Evolutionary conservation across 2,113 vertebrate genomes (phyloP).

Genomic region (Epinephelus cyanopodus): DNA sequence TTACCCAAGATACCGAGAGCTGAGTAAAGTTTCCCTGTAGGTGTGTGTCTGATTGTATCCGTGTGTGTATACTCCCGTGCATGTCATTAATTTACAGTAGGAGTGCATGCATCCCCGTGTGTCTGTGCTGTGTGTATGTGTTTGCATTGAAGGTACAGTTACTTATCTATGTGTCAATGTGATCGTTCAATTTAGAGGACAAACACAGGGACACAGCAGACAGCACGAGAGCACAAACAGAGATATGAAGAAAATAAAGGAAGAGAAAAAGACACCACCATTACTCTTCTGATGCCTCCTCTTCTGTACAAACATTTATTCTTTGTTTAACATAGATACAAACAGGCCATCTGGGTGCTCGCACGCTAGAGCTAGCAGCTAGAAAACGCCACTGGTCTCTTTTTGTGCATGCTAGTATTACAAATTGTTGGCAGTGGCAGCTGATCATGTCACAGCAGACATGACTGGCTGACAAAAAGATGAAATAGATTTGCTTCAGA

Average conservation of each 20-base stretch:
- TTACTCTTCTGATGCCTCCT: constrained; percentile 39
- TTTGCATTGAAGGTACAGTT: neutral
- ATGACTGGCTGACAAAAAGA: constrained; percentile 49
- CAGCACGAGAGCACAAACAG: constrained; percentile 17
- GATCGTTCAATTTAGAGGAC: constrained; percentile 70
- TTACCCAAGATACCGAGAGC: constrained; percentile 36
- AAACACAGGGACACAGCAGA: constrained; percentile 50
- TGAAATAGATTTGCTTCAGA: constrained; percentile 40
- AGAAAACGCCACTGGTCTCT: constrained; percentile 5
- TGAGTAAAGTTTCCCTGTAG: constrained; percentile 37
- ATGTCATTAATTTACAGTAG: constrained; percentile 6
- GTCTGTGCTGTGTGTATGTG: constrained; percentile 13
- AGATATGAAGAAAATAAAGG: constrained; percentile 34
- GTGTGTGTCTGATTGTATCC: constrained; percentile 26
- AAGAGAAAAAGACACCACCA: constrained; percentile 27
- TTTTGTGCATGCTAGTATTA: constrained; percentile 31
- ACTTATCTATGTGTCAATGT: constrained; percentile 51
- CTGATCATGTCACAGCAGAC: constrained; percentile 44
- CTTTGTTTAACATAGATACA: constrained; percentile 45
- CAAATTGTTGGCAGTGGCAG: constrained; percentile 43
- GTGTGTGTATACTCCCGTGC: neutral
- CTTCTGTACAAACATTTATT: constrained; percentile 48
- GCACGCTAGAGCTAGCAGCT: constrained; percentile 8
- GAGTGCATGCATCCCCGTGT: constrained; percentile 6
- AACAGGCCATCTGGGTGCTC: constrained; percentile 44